Base-by-base conservation (phyloP, 2,888 invertebrate species). In the Mactromeris polynyma region DNA sequence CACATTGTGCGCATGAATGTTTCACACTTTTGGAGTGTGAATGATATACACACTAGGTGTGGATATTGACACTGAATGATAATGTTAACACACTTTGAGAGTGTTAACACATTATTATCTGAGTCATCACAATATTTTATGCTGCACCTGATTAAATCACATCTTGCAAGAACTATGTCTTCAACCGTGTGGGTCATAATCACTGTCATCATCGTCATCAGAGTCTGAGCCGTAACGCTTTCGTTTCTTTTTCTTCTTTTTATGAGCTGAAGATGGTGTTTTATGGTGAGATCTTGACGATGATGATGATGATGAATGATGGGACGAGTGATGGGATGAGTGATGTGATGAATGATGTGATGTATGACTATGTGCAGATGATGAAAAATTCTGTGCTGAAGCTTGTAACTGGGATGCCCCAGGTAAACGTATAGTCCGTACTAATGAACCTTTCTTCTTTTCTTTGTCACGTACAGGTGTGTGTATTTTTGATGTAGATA, bases 141-240 rank as follows among this genome's bases (percentile, higher is more conserved):
- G 69, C 81, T 86, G 86, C 82, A 82, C 81, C 81, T 86, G 86
- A 80, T 80, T 81, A 38, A 77, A 86, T 82, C 82, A 86, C 82
- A 81, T 82, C 77, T 46, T 36, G 54, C 36, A 54, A 19, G 11
- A 36, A 73, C 26, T n/a, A 40, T 19, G 79, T 31, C n/a, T 79
- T 81, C 85, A 83, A 85, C 91, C 86, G 40, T 58, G 85, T 58
- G 91, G 91, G 94, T 94, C 94, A 93, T 95, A 96, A 83, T 96
- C 96, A 54, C 95, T 95, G 87, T 96, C 96, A 90, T 93, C 94
- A 81, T 95, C 95, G 83, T 96, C 96, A 69, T 94, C 94, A 86
- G 94, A 94, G 90, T 95, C 95, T 89, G 93, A 94, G 31, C 91
- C 93, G 36, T 94, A 93, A 46, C 94, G 93, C 87, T 93, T 93